Evolutionary conservation across 2,797 vertebrate species (phyloP), one percentile per base, ranked within the genome.

Genomic region (Microcaecilia unicolor): DNA sequence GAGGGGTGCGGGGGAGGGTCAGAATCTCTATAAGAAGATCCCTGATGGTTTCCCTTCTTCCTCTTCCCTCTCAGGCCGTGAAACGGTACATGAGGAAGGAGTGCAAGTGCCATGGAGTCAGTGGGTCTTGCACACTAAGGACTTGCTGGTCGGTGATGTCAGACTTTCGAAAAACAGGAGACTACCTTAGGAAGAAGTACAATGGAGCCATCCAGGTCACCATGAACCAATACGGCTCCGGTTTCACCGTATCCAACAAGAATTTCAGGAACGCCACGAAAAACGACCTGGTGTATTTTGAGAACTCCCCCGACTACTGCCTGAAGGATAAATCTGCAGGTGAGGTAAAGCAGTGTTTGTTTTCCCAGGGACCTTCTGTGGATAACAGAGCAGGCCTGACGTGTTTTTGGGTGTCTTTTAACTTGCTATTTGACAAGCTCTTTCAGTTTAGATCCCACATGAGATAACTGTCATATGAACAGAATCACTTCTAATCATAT

Each of bases 51-150:
- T n/a, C n/a, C n/a, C n/a, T n/a, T n/a, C n/a, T n/a, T 55, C 66
- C 63, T 49, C 28, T 54, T 67, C 59, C 63, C 51, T 60, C 64
- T 11, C 51, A 98, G 95, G 94, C 95, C 33, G 95, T 98, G 67
- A 93, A 96, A 66, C 87, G 91, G 36, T 98, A 98, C 73, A 86
- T 98, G 86, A 95, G 97, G 80, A 85, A 91, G 69, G 91, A 97
- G 71, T 98, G 95, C 71, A 98, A 98, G 71, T 98, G 95, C 72
- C 95, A 98, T 0, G 95, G 95, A 10, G 91, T 98, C 53, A 98
- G 95, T 0, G 95, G 95, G 57, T 97, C 95, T 55, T 98, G 95
- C 52, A 89, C 93, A 6, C 81, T 98, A 57, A 89, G 93, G 63
- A 98, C 95, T 62, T 98, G 95, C 48, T 98, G 95, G 95, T 69